phyloP scores from a whole-genome alignment of 2,113 vertebrate species.

The Chascanopsetta lugubris region DNA sequence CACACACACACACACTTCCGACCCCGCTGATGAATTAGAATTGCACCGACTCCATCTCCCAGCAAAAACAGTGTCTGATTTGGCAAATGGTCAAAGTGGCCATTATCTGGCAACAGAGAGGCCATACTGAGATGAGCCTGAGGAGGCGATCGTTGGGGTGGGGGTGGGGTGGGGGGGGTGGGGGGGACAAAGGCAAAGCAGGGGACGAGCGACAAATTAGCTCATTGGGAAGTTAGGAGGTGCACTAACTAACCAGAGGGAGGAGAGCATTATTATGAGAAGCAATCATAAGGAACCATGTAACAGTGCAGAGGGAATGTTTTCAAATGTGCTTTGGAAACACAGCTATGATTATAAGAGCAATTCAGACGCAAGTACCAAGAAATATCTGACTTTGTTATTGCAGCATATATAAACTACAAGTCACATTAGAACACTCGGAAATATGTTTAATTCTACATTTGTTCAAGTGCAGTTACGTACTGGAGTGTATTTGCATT shows the following conservation, averaged over 20 bases:
- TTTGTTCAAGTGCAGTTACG: conserved; percentile 2
- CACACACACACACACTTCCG: conserved; percentile 32
- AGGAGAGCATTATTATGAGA: conserved; percentile 69
- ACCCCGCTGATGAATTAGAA: conserved; percentile 87
- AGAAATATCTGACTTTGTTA: conserved; percentile 11
- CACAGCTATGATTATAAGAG: neutral
- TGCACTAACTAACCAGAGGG: conserved; percentile 77
- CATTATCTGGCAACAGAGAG: conserved; percentile 88
- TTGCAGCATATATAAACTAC: conserved; percentile 21
- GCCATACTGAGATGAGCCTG: conserved; percentile 83
- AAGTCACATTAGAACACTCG: conserved; percentile 11
- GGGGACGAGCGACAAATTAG: conserved; percentile 82
- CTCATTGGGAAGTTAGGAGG: conserved; percentile 77
- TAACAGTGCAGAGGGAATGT: neutral
- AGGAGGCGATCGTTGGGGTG: conserved; percentile 68
- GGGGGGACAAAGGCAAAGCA: conserved; percentile 56
- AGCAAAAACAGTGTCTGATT: conserved; percentile 85
- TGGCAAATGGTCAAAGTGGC: conserved; percentile 86
- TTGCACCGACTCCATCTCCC: conserved; percentile 80
- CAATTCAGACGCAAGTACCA: conserved; percentile 6
- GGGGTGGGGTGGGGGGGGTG: neutral
- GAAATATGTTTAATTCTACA: neutral
- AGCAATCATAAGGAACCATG: conserved; percentile 69
- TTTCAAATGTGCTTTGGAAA: conserved; percentile 3
- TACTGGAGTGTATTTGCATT: neutral